These are phyloP conservation scores for Heterocephalus glaber DNA, from an alignment of 2,113 vertebrate genomes.

Conservation along the genomic window DNA sequence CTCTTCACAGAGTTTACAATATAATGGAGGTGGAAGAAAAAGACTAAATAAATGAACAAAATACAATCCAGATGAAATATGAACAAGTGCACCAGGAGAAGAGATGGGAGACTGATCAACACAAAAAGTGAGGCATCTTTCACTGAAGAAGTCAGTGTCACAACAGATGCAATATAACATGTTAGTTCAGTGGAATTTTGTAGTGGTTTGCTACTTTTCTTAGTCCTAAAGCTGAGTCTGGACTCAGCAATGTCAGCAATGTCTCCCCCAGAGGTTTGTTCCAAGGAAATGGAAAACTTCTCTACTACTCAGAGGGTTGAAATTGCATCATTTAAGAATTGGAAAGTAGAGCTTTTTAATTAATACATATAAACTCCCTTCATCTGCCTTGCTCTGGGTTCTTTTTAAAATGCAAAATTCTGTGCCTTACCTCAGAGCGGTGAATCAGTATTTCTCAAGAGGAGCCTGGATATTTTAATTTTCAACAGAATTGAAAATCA, in stretches of 20 bases:
- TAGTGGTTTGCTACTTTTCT: background rate
- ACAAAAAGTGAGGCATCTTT: background rate
- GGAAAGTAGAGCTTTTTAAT: background rate
- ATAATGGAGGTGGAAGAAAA: background rate
- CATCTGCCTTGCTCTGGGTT: background rate
- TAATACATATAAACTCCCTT: background rate
- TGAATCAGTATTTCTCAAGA: constrained; percentile 26
- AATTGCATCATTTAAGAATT: background rate
- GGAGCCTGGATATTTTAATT: background rate
- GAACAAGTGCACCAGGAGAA: background rate
- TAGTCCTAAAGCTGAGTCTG: background rate
- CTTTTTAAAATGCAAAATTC: background rate
- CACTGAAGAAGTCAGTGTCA: background rate
- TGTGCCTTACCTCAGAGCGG: background rate
- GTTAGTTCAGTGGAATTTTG: background rate
- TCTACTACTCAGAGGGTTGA: background rate
- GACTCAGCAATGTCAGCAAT: too few species aligned
- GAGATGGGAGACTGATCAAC: background rate
- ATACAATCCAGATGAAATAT: background rate
- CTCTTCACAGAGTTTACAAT: background rate
- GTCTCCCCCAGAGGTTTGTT: background rate
- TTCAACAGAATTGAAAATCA: background rate
- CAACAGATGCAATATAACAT: background rate
- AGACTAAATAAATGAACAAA: background rate
- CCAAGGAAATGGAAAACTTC: background rate